Evolutionary conservation across 2,113 vertebrate genomes (phyloP), one percentile per base, ranked within the genome.

Genomic region (Triplophysa dalaica): DNA sequence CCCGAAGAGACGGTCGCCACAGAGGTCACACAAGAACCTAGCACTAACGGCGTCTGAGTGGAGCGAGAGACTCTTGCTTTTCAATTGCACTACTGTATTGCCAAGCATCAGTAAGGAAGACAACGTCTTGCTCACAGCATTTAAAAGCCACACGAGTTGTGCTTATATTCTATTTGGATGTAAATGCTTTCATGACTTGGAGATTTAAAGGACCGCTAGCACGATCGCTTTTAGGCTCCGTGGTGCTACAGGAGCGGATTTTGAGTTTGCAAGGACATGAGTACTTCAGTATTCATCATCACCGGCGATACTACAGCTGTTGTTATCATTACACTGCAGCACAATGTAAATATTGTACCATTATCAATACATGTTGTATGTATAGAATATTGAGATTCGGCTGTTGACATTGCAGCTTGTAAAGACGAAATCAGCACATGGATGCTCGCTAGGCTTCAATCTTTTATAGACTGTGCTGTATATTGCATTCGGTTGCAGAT

Each of bases 41-140:
- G 68, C 26, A 75, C 82, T 0, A 91, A 93, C 4, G 83, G 89
- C 79, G 65, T 90, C 72, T 93, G 87, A 85, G 21, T 22, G 11
- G 24, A 54, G 22, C 0, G 11, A 11, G 61, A 8, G 24, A 48
- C 14, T 45, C 14, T 48, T 19, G 38, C 12, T 26, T 16, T 19
- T 45, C 26, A 38, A n/a, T 48, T 12, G 21, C 17, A 16, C n/a
- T 58, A 43, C 12, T 41, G 54, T 13, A 14, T 17, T 41, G 29
- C 1, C 70, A 9, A 2, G 14, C 33, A 38, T 56, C n/a, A 38
- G 38, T 43, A 19, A 6, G 56, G 2, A 22, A 13, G 2, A 54
- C 13, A 54, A 24, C 43, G 33, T 19, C 21, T 50, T 62, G 56
- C 54, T 19, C 8, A 21, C 54, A 21, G 19, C 19, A 58, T 21